These are phyloP conservation scores for Xiphorhynchus elegans DNA, from an alignment of 2,113 vertebrate genomes.

Conservation along the genomic window DNA sequence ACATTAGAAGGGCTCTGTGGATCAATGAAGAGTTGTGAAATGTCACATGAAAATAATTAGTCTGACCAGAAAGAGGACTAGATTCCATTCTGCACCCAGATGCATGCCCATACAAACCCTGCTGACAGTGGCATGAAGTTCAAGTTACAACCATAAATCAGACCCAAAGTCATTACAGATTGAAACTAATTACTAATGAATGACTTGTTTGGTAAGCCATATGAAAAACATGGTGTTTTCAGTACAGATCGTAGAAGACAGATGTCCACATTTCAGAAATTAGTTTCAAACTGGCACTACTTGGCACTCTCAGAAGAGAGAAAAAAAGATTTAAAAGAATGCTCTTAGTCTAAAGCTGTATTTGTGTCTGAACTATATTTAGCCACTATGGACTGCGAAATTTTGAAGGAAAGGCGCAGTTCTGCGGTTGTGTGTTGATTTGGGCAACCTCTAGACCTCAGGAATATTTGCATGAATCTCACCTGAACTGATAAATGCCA, in stretches of 20 bases:
- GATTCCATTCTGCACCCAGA: neutral
- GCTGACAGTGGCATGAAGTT: neutral
- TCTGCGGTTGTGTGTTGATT: neutral
- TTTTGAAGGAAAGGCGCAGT: neutral
- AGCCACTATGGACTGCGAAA: neutral
- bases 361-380: slow-evolving; percentile 55
- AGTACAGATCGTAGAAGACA: slow-evolving; percentile 55
- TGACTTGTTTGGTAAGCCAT: slow-evolving; percentile 47
- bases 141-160: neutral
- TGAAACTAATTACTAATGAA: slow-evolving; percentile 31
- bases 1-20: neutral
- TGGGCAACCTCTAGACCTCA: neutral
- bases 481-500: neutral
- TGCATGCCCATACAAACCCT: neutral
- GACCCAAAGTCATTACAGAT: neutral
- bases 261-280: slow-evolving; percentile 61
- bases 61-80: neutral
- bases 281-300: slow-evolving; percentile 35
- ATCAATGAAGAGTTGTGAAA: neutral
- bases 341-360: neutral
- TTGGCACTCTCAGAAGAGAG: neutral
- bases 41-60: neutral
- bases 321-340: slow-evolving; percentile 9
- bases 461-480: neutral
- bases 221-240: slow-evolving; percentile 61